These are phyloP conservation scores for Manis javanica DNA, from an alignment of 2,797 vertebrate genomes.

Conservation along the genomic window DNA sequence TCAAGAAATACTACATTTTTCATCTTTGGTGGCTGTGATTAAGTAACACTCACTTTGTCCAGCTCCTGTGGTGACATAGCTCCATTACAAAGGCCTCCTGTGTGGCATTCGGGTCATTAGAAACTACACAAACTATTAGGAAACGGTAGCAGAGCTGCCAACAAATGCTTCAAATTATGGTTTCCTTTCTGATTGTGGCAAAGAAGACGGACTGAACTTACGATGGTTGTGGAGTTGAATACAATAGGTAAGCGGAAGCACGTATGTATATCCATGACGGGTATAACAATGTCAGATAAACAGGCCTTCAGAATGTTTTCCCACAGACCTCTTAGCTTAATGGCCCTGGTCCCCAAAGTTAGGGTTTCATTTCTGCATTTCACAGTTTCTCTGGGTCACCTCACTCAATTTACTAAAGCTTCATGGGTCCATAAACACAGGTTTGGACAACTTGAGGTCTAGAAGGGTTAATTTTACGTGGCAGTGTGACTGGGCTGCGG, in stretches of 20 bases:
- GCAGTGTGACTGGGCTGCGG: background rate
- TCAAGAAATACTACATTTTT: conserved; percentile 61
- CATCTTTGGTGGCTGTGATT: conserved; percentile 68
- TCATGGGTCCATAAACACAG: background rate
- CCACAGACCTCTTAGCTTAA: background rate
- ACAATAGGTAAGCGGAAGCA: background rate
- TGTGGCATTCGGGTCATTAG: conserved; percentile 31
- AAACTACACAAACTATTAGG: conserved; percentile 61
- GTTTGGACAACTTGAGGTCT: background rate
- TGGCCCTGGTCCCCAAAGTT: background rate
- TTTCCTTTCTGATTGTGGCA: conserved; percentile 54
- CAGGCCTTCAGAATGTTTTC: background rate
- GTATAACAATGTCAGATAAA: background rate
- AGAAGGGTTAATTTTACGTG: background rate
- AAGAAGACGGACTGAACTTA: conserved; percentile 14
- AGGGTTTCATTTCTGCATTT: background rate
- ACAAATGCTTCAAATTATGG: conserved; percentile 55
- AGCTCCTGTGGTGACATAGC: conserved; percentile 47
- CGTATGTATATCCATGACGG: background rate
- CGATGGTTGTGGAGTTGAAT: background rate
- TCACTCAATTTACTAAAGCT: background rate
- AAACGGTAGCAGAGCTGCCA: conserved; percentile 47
- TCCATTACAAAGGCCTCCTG: conserved; percentile 72
- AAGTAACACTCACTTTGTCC: conserved; percentile 63
- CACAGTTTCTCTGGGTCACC: background rate